Evolutionary conservation across 2,888 invertebrate genomes (phyloP).

Genomic region (Argyra leucocephala): DNA sequence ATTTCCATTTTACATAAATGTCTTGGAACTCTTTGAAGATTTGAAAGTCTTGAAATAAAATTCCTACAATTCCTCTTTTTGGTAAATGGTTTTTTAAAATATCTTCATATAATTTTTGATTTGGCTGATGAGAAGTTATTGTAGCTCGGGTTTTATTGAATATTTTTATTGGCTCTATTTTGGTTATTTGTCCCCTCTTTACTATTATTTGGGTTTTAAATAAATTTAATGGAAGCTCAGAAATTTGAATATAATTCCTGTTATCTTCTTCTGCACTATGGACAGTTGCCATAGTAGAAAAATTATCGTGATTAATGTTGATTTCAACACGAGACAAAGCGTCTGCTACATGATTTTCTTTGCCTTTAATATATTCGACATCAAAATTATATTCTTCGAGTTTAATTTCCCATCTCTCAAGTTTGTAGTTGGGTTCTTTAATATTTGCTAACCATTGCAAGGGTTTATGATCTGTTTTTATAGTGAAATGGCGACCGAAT

Average conservation of each 20-base stretch:
- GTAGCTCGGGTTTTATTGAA: constrained; percentile 8
- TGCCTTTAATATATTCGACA: too few relatives aligned
- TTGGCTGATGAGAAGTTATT: neutral
- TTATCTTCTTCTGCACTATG: constrained; percentile 16
- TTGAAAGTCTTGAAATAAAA: neutral
- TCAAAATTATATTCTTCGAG: too few relatives aligned
- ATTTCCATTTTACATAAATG: constrained; percentile 9
- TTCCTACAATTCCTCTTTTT: constrained; percentile 11
- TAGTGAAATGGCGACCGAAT: too few relatives aligned
- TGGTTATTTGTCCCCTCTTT: neutral
- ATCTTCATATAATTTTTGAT: constrained; percentile 9
- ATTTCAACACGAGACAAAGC: neutral
- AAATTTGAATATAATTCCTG: too few relatives aligned
- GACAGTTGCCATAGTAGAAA: neutral
- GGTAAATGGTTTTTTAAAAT: constrained; percentile 10
- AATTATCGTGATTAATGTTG: neutral
- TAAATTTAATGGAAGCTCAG: too few relatives aligned
- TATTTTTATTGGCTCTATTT: neutral
- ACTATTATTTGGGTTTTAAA: too few relatives aligned
- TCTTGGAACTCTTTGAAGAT: constrained; percentile 9
- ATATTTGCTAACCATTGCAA: too few relatives aligned
- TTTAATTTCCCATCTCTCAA: too few relatives aligned
- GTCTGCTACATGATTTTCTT: constrained; percentile 17
- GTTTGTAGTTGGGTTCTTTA: too few relatives aligned
- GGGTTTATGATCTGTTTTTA: too few relatives aligned